Percentiles rank a stretch among this genome's conserved stretches.
Conservation (phyloP, 2,888 invertebrate species). For the Eueremaeus valkanovi region DNA sequence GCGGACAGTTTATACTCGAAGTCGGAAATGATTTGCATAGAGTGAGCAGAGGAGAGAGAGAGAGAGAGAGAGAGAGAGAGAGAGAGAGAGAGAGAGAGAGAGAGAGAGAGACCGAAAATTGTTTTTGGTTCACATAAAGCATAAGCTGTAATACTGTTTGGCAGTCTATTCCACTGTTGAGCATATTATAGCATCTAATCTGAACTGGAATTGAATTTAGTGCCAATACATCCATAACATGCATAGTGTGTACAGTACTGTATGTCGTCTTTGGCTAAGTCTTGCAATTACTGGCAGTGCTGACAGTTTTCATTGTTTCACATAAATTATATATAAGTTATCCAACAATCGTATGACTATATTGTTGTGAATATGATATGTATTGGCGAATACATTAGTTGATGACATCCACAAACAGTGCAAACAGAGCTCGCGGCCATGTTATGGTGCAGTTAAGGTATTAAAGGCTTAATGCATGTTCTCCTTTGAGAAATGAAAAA, state of each 20-base stretch:
- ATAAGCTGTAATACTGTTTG: no score
- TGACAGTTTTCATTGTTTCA: background rate
- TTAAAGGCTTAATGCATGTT: constrained; percentile 33
- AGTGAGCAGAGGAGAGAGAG: background rate
- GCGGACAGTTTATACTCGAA: constrained; percentile 7
- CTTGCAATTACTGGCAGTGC: background rate
- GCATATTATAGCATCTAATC: background rate
- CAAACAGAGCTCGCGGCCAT: constrained; percentile 27
- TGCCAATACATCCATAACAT: background rate
- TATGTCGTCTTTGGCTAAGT: background rate
- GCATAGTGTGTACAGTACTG: no score
- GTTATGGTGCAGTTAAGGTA: constrained; percentile 29
- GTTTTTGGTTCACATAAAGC: background rate
- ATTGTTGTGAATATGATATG: background rate
- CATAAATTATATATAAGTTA: constrained; percentile 4
- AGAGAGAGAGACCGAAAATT: constrained; percentile 13
- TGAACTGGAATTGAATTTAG: background rate
- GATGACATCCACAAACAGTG: constrained; percentile 32
- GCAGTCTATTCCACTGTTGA: no score
- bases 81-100: background rate
- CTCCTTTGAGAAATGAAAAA: constrained; percentile 33
- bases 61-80: background rate
- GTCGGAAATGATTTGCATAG: constrained; percentile 5
- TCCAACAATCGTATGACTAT: no score
- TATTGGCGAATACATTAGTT: constrained; percentile 32